Evolutionary conservation across 2,888 invertebrate species (phyloP), one percentile per base, ranked within the genome.

Genomic region (Chydorus sphaericus): DNA sequence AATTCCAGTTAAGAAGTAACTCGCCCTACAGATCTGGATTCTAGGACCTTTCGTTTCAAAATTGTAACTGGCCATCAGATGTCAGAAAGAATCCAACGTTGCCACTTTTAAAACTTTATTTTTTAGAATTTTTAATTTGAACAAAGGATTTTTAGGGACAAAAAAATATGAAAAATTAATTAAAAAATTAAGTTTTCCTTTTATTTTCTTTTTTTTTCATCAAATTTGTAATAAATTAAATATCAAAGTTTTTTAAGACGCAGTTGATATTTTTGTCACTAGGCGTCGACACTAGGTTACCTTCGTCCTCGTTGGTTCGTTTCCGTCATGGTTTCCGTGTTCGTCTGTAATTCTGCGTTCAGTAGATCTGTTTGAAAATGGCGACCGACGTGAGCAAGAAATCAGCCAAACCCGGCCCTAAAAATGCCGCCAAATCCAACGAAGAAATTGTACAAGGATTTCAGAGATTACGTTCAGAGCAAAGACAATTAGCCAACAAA

Each of bases 361-460:
- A 5, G 5, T 23, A 10, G 28, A n/a, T n/a, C n/a, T n/a, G n/a
- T n/a, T n/a, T n/a, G n/a, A 44, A 39, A 44, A 44, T 44, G 44
- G 44, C 44, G 44, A 44, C 44, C 18, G 44, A 44, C 26, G 44
- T 23, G 28, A 23, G 23, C 26, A 44, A 44, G 28, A 44, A 44
- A 10, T 14, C 10, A 44, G 44, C 11, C n/a, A 44, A 44, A 44
- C 23, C 16, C 16, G 52, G 20, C 18, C 23, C 52, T 1, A 52
- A 52, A 52, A 20, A 14, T 36, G 52, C 20, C 4, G 23, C 2
- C 16, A 52, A 52, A 33, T 73, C 77, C 28, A 79, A 78, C 61
- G 90, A 91, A 68, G 86, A 90, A 73, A 82, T 94, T 64, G 77
- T 91, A 62, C 77, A 80, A 51, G 87, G 85, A 57, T 94, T 96